These are phyloP conservation scores for Torymus texanus DNA, from an alignment of 2,888 invertebrate genomes.

Conservation along the genomic window DNA sequence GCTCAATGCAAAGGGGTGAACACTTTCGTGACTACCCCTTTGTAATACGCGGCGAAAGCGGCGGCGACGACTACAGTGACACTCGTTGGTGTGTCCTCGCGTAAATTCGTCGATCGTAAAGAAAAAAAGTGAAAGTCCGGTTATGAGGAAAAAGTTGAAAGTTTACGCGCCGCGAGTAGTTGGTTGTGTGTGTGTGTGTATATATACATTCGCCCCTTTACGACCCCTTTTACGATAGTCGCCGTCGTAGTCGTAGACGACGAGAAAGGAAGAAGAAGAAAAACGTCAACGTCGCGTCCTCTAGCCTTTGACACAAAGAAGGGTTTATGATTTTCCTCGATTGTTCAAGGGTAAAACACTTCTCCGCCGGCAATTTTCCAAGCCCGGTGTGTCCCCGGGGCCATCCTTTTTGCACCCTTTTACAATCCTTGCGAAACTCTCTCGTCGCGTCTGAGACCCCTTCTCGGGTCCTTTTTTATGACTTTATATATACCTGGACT, in stretches of 20 bases:
- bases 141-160: constrained; percentile 29
- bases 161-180: constrained; percentile 13
- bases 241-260: constrained; percentile 57
- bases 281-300: constrained; percentile 30
- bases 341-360: constrained; percentile 56
- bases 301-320: constrained; percentile 60
- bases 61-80: too few relatives aligned
- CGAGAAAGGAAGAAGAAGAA: constrained; percentile 16
- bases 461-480: constrained; percentile 68
- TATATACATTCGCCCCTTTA: constrained; percentile 57
- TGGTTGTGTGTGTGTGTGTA: too few relatives aligned
- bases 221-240: constrained; percentile 61
- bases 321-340: constrained; percentile 68
- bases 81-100: too few relatives aligned
- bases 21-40: constrained; percentile 61
- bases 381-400: constrained; percentile 58
- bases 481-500: constrained; percentile 60
- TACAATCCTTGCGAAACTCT: constrained; percentile 68
- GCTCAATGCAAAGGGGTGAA: constrained; percentile 68
- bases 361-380: constrained; percentile 55
- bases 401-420: constrained; percentile 65
- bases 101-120: constrained; percentile 9
- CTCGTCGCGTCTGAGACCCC: constrained; percentile 62
- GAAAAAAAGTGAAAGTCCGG: constrained; percentile 66
- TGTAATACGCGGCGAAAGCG: constrained; percentile 28